Base-by-base conservation (phyloP, 2,888 invertebrate genomes). In the Allygus modestus region DNA sequence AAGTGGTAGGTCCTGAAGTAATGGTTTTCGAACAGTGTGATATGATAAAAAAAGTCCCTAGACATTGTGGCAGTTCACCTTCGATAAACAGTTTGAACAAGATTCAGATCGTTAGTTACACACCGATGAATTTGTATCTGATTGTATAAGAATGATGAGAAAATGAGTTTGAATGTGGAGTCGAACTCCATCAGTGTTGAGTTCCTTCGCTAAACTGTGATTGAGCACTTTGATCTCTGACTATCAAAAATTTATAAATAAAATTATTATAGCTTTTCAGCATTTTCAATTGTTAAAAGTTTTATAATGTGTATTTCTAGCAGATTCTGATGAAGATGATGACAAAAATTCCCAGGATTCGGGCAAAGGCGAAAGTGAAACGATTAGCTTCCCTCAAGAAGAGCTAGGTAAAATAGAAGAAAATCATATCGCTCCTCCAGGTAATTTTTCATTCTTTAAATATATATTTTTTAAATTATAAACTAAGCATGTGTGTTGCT, bases 201-300 rank as follows among this genome's bases (percentile, higher is more conserved):
- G 79, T 58, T 79, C 79, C 79, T 37, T 37, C 51, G 41, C 73
- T 37, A 2, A 71, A 17, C 43, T 83, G 83, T 83, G 83, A 83
- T 83, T 82, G 43, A 54, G 33, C 83, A 83, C 83, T 83, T 83
- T 83, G 83, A 83, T 83, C 83, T 28, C 83, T 83, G 83, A 82
- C 31, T 54, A 17, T 23, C 20, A n/a, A 58, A 58, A 23, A 58
- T 2, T 23, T 58, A 58, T 0, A 23, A 17, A 17, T 2, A 46
- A 46, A 17, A 17, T 46, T 46, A 46, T 17, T 46, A 12, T 46
- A 9, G n/a, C n/a, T n/a, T 37, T 37, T 37, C 15, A 15, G 51
- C 2, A 58, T 20, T 58, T 26, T 51, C 4, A 58, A 26, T 58
- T 26, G 0, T 20, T 20, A 20, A 20, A 12, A 26, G 1, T 23